Conservation (phyloP, 2,888 invertebrate genomes). For the Eristalinus sepulchralis region DNA sequence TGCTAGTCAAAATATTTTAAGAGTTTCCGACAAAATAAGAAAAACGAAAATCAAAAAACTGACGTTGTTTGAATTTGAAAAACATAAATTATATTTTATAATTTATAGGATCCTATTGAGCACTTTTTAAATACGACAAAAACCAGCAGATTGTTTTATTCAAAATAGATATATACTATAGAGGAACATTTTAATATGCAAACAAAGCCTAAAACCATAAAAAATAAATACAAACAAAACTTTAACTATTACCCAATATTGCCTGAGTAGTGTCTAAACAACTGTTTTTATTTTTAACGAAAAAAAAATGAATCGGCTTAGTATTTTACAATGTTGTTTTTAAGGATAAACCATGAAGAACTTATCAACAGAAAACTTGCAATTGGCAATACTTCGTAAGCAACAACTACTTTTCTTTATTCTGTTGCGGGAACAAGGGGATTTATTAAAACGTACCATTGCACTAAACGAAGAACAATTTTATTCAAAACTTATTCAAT, state of each 20-base stretch:
- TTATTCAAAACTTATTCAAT: conserved; percentile 28
- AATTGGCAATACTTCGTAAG: conserved; percentile 48
- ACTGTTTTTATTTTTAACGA: neutral
- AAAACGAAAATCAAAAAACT: conserved; percentile 25
- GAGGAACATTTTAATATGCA: conserved; percentile 39
- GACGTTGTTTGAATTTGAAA: conserved; percentile 50
- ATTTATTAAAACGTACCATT: neutral
- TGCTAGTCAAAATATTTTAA: conserved; percentile 66
- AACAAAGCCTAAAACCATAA: conserved; percentile 22
- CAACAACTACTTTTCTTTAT: conserved; percentile 5
- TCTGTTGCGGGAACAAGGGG: neutral
- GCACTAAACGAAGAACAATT: neutral
- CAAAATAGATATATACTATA: conserved; percentile 37
- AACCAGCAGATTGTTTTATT: conserved; percentile 49
- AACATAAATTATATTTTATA: conserved; percentile 50
- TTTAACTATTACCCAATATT: conserved; percentile 45
- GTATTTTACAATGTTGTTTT: conserved; percentile 42
- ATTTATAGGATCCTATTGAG: conserved; percentile 60
- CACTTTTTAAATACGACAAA: conserved; percentile 61
- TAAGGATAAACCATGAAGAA: too few relatives aligned
- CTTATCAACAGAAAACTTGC: neutral
- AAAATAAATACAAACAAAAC: conserved; percentile 12
- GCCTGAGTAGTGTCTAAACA: conserved; percentile 61
- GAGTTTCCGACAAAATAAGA: conserved; percentile 34
- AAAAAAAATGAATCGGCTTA: conserved; percentile 36